Evolutionary conservation across 2,113 vertebrate species (phyloP).

Genomic region (Eptesicus fuscus): DNA sequence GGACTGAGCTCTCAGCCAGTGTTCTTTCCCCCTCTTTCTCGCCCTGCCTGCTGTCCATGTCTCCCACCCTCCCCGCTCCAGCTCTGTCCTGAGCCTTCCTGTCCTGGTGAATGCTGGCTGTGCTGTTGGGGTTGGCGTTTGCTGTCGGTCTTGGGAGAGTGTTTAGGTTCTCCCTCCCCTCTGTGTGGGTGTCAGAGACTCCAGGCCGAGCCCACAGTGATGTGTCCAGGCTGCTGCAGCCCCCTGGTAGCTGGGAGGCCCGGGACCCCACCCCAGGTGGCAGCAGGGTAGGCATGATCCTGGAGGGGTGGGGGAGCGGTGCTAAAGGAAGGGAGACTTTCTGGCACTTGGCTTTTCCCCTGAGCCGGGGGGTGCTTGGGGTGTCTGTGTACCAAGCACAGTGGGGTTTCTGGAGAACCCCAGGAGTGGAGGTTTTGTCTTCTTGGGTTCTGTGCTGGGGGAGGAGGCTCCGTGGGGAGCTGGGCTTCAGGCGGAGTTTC

Average conservation of each 20-base stretch:
- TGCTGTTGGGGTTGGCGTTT: neutral
- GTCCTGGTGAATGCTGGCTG: neutral
- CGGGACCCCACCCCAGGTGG: neutral
- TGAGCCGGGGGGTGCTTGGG: neutral
- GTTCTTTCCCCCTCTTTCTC: neutral
- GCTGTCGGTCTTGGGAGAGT: neutral
- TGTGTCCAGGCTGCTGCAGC: neutral
- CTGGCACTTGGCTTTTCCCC: neutral
- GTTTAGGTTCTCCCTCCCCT: neutral
- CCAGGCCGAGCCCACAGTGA: neutral
- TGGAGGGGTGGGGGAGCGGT: neutral
- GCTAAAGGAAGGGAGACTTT: neutral
- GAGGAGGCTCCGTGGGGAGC: accelerated
- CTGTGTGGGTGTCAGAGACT: neutral
- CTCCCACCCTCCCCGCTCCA: neutral
- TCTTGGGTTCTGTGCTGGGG: neutral
- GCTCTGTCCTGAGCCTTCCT: accelerated
- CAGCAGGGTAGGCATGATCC: neutral
- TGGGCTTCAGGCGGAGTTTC: neutral
- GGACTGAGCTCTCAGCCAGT: neutral
- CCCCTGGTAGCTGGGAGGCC: neutral
- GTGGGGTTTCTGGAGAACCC: neutral
- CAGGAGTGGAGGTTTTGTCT: accelerated
- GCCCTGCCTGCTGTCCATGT: neutral
- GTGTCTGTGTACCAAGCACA: neutral